Percentiles rank a stretch among this genome's conserved stretches.
Evolutionary conservation across 2,797 vertebrate species (phyloP).

Genomic region (Enteromius fasciolatus): DNA sequence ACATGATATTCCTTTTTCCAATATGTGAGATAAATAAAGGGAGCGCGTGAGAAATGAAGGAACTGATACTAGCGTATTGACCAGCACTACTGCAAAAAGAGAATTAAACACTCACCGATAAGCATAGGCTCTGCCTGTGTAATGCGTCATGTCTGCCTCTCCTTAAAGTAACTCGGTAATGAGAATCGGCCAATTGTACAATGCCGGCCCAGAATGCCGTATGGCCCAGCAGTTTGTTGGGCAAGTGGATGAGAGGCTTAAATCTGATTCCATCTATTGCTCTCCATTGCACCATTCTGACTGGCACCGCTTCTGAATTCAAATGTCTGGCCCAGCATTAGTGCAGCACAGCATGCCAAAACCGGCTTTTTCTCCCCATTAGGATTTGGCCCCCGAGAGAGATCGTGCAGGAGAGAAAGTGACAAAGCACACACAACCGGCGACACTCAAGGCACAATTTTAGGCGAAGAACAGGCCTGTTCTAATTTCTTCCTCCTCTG

Average conservation of each 20-base stretch:
- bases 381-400: slow-evolving; percentile 37
- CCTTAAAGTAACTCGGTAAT: slow-evolving; percentile 50
- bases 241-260: slow-evolving; percentile 49
- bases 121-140: slow-evolving; percentile 36
- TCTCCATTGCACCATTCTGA: slow-evolving; percentile 60
- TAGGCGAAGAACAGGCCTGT: slow-evolving; percentile 55
- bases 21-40: slow-evolving; percentile 46
- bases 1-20: slow-evolving; percentile 59
- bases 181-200: slow-evolving; percentile 52
- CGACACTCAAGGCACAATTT: slow-evolving; percentile 45
- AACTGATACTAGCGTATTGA: slow-evolving; percentile 59
- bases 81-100: slow-evolving; percentile 49
- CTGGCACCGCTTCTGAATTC: slow-evolving; percentile 57
- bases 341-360: slow-evolving; percentile 52
- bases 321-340: slow-evolving; percentile 55
- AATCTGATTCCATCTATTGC: slow-evolving; percentile 58
- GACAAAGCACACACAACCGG: slow-evolving; percentile 44
- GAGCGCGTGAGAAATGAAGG: slow-evolving; percentile 30
- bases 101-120: slow-evolving; percentile 63
- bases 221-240: slow-evolving; percentile 48
- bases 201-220: slow-evolving; percentile 40
- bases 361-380: slow-evolving; percentile 55
- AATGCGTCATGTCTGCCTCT: slow-evolving; percentile 39
- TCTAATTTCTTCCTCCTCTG: slow-evolving; percentile 34
- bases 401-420: slow-evolving; percentile 46